A percentile compares a stretch with the other conserved stretches of the same genome.
Conservation (phyloP, 2,113 vertebrate species). For the Phalacrocorax brasilianus region DNA sequence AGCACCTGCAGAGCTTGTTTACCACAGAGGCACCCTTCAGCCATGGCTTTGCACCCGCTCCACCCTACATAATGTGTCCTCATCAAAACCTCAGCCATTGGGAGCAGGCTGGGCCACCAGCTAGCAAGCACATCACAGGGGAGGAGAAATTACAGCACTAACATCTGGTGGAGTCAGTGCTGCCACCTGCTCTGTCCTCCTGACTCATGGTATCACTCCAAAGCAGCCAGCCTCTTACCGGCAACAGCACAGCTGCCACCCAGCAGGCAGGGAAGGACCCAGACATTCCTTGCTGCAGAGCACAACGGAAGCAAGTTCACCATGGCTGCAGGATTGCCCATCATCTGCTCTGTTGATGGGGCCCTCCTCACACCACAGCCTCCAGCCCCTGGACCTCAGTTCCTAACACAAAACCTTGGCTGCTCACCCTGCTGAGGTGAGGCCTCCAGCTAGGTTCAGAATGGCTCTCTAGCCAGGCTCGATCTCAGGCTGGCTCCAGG, state of each 20-base stretch:
- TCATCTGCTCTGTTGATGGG: background rate
- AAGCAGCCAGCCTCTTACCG: background rate
- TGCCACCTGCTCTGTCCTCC: background rate
- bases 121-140: background rate
- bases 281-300: background rate
- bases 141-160: fast-evolving
- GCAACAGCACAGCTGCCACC: background rate
- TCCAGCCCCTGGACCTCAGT: background rate
- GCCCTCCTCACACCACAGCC: background rate
- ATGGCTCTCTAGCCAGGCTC: background rate
- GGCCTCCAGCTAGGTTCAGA: background rate
- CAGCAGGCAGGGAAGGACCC: background rate
- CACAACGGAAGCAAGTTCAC: fast-evolving
- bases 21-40: background rate
- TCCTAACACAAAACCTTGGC: background rate
- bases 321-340: background rate
- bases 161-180: background rate
- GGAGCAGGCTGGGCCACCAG: background rate
- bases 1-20: fast-evolving
- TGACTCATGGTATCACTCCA: fast-evolving
- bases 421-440: background rate
- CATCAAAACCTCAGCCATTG: fast-evolving
- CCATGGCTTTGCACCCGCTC: fast-evolving
- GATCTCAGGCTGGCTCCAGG: background rate
- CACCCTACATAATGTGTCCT: fast-evolving